Percentiles rank a stretch among this genome's conserved stretches.
Evolutionary conservation across 1,140 invertebrate genomes (phyloP).

Genomic region (Sitodiplosis mosellana): DNA sequence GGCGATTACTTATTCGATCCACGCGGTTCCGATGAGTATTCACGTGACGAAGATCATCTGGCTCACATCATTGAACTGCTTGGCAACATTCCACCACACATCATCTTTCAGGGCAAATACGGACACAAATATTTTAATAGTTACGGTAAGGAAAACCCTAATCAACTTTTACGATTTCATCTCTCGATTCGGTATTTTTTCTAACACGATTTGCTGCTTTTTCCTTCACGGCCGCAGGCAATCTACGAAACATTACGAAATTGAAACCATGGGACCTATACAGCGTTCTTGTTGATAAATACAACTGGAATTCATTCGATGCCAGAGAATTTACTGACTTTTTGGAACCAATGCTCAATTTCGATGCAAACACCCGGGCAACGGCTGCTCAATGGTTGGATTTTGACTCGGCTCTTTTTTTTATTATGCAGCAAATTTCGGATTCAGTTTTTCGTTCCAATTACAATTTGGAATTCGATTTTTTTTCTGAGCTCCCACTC

Average conservation of each 20-base stretch:
- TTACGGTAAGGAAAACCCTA: constrained; percentile 19
- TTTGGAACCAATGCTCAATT: constrained; percentile 85
- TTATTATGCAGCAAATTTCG: too few species aligned
- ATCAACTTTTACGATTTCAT: too few species aligned
- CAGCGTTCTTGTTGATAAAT: constrained; percentile 86
- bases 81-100: constrained; percentile 67
- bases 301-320: constrained; percentile 74
- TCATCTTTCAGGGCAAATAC: constrained; percentile 22
- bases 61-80: constrained; percentile 96
- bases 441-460: too few species aligned
- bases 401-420: too few species aligned
- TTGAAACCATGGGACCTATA: constrained; percentile 86
- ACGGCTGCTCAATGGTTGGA: constrained; percentile 82
- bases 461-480: too few species aligned
- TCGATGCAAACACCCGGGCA: constrained; percentile 78
- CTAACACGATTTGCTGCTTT: background rate
- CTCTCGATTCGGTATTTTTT: background rate
- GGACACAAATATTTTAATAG: constrained; percentile 24
- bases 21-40: constrained; percentile 62
- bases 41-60: constrained; percentile 93
- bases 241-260: constrained; percentile 78
- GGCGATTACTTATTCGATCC: constrained; percentile 99
- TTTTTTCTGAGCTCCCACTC: too few species aligned
- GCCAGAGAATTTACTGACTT: constrained; percentile 85
- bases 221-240: constrained; percentile 33